Base-by-base conservation (phyloP, 2,113 vertebrate genomes). In the Vanacampus margaritifer region DNA sequence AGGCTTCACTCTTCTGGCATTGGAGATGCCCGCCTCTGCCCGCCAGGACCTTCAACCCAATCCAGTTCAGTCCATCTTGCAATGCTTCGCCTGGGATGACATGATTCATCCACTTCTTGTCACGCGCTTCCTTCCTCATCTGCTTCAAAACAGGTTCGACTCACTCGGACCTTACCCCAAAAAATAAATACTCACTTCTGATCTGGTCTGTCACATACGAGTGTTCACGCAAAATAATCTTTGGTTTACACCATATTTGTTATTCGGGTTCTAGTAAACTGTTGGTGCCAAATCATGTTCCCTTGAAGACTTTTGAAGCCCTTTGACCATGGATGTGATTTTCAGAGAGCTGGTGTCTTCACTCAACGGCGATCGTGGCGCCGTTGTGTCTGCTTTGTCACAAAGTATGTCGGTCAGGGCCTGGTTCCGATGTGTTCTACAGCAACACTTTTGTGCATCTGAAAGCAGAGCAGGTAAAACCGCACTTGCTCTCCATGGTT, bases 81-180 rank as follows among this genome's bases (percentile, higher is more conserved):
- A 95, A 1, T 89, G 92, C 68, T 99, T 98, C 71, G 95, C 93
- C 76, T 99, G 96, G 96, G 96, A 99, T 79, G 96, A 99, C 77
- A 95, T 96, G 93, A 90, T 98, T 74, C 92, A 92, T 63, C 94
- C 95, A 23, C 88, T 94, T 46, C 89, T 98, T 57, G 94, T 95
- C 48, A 94, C 95, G 67, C 93, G 95, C 86, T 99, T 95, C 66
- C 92, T 99, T 71, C 93, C 92, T 74, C 94, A 98, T 76, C 84
- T 97, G 54, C 94, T 99, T 63, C 92, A 95, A 80, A 97, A 95
- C 88, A 94, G 95, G 97, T 97, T 17, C 53, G 17, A 1, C 24
- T 3, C 8, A 2, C 16, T 13, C 17, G 41, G 8, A 24, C 23
- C 54, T 1, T 19, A 43, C 21, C 41, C n/a, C n/a, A n/a, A 50